Conservation (phyloP, 2,797 vertebrate species). For the Melanotaenia maccullochi region DNA sequence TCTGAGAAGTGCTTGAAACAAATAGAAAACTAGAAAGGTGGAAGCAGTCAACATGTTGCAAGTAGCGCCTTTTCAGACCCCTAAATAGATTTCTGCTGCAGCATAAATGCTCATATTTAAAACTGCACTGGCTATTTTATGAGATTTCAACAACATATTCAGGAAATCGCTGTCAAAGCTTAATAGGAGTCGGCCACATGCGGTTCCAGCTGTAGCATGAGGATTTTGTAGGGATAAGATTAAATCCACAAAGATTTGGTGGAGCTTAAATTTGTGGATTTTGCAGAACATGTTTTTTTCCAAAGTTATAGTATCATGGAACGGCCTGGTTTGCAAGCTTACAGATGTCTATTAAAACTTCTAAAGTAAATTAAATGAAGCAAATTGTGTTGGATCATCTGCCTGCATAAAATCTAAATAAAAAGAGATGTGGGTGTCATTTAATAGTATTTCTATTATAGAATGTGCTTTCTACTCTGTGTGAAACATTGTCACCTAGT, state of each 20-base stretch:
- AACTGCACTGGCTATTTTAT: constrained; percentile 4
- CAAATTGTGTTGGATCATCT: not conserved
- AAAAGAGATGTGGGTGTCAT: no score
- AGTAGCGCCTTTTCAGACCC: not conserved
- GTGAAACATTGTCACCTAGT: no score
- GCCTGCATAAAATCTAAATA: not conserved
- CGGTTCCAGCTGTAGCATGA: not conserved
- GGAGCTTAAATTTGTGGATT: constrained; percentile 27
- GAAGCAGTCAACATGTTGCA: not conserved
- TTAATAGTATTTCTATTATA: no score
- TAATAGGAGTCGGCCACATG: constrained; percentile 17
- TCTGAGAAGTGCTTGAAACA: not conserved
- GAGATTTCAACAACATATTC: constrained; percentile 10
- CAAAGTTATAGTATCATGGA: not conserved
- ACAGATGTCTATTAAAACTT: constrained; percentile 9
- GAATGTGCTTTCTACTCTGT: no score
- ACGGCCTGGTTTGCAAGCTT: constrained; percentile 14
- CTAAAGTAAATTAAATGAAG: not conserved
- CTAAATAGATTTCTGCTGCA: not conserved
- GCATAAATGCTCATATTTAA: not conserved
- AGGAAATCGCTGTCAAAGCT: constrained; percentile 11
- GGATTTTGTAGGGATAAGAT: constrained; percentile 38
- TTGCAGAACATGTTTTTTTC: constrained; percentile 37
- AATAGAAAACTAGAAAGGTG: not conserved
- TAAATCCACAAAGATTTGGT: constrained; percentile 37